phyloP scores from a whole-genome alignment of 2,888 invertebrate species.

The Polylopha cassiicola region DNA sequence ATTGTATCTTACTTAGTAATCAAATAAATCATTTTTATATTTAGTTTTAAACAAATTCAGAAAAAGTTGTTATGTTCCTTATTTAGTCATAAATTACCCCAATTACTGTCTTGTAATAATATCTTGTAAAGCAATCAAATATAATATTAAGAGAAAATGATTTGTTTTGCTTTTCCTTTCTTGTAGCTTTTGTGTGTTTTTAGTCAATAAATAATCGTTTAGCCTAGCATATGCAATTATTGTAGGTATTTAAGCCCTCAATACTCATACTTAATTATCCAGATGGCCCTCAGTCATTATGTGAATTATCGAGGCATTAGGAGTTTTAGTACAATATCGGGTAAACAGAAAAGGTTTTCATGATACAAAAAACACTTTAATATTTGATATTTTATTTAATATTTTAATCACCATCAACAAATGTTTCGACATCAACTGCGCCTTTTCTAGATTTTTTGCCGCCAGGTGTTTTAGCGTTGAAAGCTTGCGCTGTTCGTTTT shows the following conservation, averaged over 20 bases:
- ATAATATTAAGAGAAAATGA: constrained; percentile 13
- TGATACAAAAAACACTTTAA: background rate
- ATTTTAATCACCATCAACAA: constrained; percentile 54
- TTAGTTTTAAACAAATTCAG: constrained; percentile 4
- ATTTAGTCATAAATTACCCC: constrained; percentile 13
- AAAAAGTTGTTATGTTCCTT: constrained; percentile 10
- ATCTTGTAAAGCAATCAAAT: constrained; percentile 16
- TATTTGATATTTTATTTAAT: constrained; percentile 24
- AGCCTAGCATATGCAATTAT: background rate
- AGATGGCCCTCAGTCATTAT: too few species aligned
- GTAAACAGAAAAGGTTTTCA: too few species aligned
- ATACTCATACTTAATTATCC: too few species aligned
- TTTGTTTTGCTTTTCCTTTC: constrained; percentile 1
- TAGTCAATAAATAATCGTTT: background rate
- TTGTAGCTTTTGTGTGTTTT: background rate
- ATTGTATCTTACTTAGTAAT: constrained; percentile 14
- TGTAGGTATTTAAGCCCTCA: background rate
- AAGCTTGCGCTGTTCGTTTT: constrained; percentile 86
- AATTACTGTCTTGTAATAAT: constrained; percentile 14
- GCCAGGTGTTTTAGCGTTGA: constrained; percentile 57
- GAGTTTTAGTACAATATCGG: too few species aligned
- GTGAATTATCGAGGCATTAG: too few species aligned
- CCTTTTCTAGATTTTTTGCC: constrained; percentile 70
- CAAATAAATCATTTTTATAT: constrained; percentile 2
- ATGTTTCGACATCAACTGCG: constrained; percentile 61